Evolutionary conservation across 2,888 invertebrate genomes (phyloP).

Genomic region (Drosophila robusta): DNA sequence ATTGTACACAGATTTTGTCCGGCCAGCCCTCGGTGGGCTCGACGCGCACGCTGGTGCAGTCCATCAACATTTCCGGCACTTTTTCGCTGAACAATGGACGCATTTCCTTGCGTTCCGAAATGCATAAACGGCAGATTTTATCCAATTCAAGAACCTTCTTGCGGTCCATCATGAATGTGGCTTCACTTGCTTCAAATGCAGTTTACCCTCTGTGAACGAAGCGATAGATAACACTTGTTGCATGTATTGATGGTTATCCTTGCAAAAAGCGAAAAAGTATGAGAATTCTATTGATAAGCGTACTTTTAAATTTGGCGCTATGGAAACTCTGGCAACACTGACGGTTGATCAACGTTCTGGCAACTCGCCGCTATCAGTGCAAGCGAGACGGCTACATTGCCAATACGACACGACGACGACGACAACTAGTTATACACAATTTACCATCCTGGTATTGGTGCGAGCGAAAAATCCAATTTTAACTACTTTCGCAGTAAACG

Average conservation of each 20-base stretch:
- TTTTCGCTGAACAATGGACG: conserved; percentile 88
- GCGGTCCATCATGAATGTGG: conserved; percentile 78
- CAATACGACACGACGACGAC: conserved; percentile 51
- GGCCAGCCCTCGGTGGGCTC: conserved; percentile 88
- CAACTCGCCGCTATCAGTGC: conserved; percentile 28
- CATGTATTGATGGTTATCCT: neutral
- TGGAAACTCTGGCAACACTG: conserved; percentile 38
- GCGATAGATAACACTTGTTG: conserved; percentile 28
- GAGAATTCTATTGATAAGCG: conserved; percentile 42
- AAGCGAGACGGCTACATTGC: conserved; percentile 51
- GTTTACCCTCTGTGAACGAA: conserved; percentile 19
- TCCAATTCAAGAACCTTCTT: conserved; percentile 86
- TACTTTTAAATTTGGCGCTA: conserved; percentile 36
- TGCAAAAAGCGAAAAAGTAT: conserved; percentile 25
- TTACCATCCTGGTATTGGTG: conserved; percentile 70
- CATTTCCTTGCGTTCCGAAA: conserved; percentile 88
- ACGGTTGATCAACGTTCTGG: conserved; percentile 36
- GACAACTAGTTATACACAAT: conserved; percentile 76
- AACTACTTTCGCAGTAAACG: conserved; percentile 54
- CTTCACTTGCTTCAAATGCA: conserved; percentile 3
- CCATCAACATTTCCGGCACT: conserved; percentile 89
- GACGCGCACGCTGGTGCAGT: conserved; percentile 88
- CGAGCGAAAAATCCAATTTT: conserved; percentile 76
- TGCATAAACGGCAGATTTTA: conserved; percentile 88
- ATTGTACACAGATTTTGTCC: conserved; percentile 87